Conservation (phyloP, 2,113 vertebrate species). For the Brachyistius frenatus region DNA sequence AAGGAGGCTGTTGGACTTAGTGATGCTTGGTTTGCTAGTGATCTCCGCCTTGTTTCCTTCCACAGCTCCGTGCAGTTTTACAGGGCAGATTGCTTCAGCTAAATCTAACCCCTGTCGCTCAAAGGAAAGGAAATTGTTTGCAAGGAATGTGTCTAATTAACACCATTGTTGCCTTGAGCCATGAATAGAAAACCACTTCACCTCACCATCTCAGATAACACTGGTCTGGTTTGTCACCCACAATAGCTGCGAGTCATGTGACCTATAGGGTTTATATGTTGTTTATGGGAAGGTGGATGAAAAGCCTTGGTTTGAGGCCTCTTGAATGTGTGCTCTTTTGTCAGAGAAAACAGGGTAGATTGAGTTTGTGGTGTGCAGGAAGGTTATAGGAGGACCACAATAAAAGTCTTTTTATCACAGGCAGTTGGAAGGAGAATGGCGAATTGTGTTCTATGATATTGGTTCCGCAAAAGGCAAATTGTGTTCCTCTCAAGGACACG, state of each 20-base stretch:
- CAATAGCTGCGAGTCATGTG: constrained; percentile 67
- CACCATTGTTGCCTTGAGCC: constrained; percentile 59
- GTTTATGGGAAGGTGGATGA: constrained; percentile 60
- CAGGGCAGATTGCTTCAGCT: constrained; percentile 7
- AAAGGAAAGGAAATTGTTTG: constrained; percentile 58
- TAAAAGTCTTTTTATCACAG: constrained; percentile 75
- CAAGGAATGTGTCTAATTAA: constrained; percentile 69
- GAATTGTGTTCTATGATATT: constrained; percentile 75
- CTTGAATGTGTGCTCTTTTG: constrained; percentile 79
- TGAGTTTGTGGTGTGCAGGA: constrained; percentile 78
- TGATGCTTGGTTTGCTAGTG: too few species aligned
- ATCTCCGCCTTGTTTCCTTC: not conserved
- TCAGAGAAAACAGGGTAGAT: constrained; percentile 77
- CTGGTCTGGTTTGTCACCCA: constrained; percentile 51
- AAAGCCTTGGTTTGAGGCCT: constrained; percentile 62
- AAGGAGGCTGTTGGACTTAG: too few species aligned
- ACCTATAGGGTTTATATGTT: constrained; percentile 71
- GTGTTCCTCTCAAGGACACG: constrained; percentile 76
- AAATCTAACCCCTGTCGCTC: constrained; percentile 29
- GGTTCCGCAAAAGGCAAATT: constrained; percentile 68
- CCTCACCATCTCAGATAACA: constrained; percentile 67
- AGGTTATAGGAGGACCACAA: constrained; percentile 71
- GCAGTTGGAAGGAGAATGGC: constrained; percentile 66
- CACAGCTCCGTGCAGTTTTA: constrained; percentile 14
- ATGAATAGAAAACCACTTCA: constrained; percentile 71